These are phyloP conservation scores for Meandrusa payeni DNA, from an alignment of 2,888 invertebrate genomes.

Conservation along the genomic window DNA sequence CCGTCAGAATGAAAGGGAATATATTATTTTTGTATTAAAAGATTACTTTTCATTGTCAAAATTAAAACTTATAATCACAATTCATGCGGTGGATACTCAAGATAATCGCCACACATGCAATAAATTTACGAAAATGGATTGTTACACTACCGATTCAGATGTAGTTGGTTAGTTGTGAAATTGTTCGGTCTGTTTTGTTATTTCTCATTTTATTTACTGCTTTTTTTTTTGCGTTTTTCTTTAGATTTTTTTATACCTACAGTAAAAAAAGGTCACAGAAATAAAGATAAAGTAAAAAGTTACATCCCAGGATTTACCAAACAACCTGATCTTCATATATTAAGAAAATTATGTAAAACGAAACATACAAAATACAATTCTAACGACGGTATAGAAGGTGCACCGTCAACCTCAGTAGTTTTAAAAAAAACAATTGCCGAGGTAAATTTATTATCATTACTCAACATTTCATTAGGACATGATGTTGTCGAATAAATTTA, in stretches of 20 bases:
- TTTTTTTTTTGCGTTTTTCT: conserved; percentile 51
- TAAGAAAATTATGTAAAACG: conserved; percentile 28
- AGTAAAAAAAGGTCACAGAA: conserved; percentile 37
- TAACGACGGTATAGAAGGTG: conserved; percentile 23
- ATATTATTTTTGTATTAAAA: conserved; percentile 23
- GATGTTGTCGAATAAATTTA: too few species aligned
- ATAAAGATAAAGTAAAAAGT: conserved; percentile 19
- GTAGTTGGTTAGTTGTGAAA: conserved; percentile 44
- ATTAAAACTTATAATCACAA: conserved; percentile 24
- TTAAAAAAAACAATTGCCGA: conserved; percentile 38
- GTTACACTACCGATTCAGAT: conserved; percentile 44
- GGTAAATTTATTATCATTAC: neutral
- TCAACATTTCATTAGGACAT: too few species aligned
- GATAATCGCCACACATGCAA: conserved; percentile 23
- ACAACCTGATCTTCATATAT: conserved; percentile 22
- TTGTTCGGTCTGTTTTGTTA: conserved; percentile 26
- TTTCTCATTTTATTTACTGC: conserved; percentile 33
- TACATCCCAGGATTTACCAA: conserved; percentile 19
- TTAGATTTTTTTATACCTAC: conserved; percentile 52
- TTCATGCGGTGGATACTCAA: conserved; percentile 32
- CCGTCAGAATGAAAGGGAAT: conserved; percentile 11
- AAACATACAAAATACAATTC: conserved; percentile 28
- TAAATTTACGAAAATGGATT: conserved; percentile 51
- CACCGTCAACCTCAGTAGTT: conserved; percentile 41
- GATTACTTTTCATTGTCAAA: conserved; percentile 27